A percentile compares a stretch with the other conserved stretches of the same genome.
Evolutionary conservation across 2,113 vertebrate genomes (phyloP).

Genomic region (Egretta garzetta): DNA sequence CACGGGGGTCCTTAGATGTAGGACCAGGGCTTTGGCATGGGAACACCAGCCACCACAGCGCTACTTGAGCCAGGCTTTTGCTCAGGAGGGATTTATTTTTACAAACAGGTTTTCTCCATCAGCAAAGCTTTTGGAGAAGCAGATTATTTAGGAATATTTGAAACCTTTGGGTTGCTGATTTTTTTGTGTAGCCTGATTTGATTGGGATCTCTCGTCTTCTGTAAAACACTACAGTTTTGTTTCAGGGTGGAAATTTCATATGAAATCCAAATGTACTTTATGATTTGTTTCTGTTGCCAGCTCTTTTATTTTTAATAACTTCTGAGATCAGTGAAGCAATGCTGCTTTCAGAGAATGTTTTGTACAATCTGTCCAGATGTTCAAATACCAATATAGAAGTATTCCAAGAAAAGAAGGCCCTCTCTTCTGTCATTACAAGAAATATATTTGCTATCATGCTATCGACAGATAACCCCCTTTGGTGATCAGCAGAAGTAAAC

Average conservation of each 20-base stretch:
- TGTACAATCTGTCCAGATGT: constrained; percentile 36
- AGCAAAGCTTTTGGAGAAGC: not conserved
- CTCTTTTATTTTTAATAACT: constrained; percentile 54
- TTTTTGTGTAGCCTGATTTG: not conserved
- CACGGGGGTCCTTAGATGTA: rapidly evolving
- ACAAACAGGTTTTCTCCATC: not conserved
- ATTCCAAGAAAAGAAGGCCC: not conserved
- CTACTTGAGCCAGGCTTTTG: not conserved
- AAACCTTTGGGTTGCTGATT: not conserved
- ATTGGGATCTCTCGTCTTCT: not conserved
- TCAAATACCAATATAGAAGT: not conserved
- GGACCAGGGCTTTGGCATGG: not conserved
- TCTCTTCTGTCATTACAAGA: not conserved
- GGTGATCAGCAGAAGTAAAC: constrained; percentile 8
- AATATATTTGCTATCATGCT: not conserved
- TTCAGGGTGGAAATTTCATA: not conserved
- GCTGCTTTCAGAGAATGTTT: not conserved
- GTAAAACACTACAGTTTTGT: not conserved
- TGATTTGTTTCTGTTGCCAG: constrained; percentile 4
- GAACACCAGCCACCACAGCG: rapidly evolving
- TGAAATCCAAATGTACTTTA: constrained; percentile 19
- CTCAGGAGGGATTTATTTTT: not conserved
- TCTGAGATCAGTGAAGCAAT: not conserved
- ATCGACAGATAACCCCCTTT: not conserved
- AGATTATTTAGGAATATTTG: not conserved